These are phyloP conservation scores for Agrochola circellaris DNA, from an alignment of 2,888 invertebrate species.

Conservation along the genomic window DNA sequence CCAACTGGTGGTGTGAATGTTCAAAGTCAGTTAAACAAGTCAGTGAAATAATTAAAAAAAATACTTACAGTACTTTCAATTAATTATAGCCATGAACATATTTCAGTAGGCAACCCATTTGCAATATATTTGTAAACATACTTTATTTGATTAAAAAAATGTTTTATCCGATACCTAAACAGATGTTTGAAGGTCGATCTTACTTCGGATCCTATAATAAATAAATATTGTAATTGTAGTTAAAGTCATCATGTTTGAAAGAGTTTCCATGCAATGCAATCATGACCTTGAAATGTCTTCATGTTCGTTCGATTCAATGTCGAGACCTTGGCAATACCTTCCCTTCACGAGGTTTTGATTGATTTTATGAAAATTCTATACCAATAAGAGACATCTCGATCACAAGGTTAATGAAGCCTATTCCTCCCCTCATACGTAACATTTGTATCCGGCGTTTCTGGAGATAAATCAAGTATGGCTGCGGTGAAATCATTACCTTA, in stretches of 20 bases:
- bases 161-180: not conserved
- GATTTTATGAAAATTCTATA: constrained; percentile 34
- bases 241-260: constrained; percentile 1
- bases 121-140: not conserved
- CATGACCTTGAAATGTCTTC: constrained; percentile 3
- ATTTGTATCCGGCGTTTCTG: constrained; percentile 8
- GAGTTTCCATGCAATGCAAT: not conserved
- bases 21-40: no score
- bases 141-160: not conserved
- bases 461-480: constrained; percentile 18
- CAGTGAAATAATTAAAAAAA: no score
- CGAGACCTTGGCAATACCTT: constrained; percentile 11
- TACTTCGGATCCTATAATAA: no score
- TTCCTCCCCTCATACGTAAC: not conserved
- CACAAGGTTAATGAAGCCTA: constrained; percentile 32
- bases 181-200: no score
- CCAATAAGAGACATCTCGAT: constrained; percentile 7
- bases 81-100: no score
- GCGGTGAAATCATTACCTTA: constrained; percentile 20
- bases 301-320: constrained; percentile 18
- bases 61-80: no score
- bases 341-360: constrained; percentile 1
- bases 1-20: no score
- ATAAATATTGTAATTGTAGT: constrained; percentile 2
- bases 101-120: not conserved